These are phyloP conservation scores for Noctua janthina DNA, from an alignment of 2,888 invertebrate genomes.

Conservation along the genomic window DNA sequence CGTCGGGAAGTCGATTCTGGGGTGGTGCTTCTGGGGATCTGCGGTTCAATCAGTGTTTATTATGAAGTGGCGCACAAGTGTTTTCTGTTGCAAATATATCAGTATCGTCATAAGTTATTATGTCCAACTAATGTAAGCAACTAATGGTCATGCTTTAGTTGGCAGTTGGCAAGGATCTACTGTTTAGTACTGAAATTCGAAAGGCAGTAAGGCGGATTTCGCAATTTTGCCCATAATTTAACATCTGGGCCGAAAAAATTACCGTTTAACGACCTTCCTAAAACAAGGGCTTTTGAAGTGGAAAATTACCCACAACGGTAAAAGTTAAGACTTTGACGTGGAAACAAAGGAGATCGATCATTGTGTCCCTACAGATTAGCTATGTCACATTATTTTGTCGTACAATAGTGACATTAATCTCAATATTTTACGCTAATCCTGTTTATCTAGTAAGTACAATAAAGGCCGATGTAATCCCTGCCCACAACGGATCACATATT, in stretches of 20 bases:
- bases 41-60: conserved; percentile 27
- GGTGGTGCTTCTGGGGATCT: conserved; percentile 89
- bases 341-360: conserved; percentile 12
- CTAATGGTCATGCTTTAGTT: neutral
- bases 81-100: neutral
- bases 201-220: neutral
- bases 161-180: neutral
- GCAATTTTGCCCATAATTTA: neutral
- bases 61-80: neutral
- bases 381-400: conserved; percentile 9
- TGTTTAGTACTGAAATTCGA: neutral
- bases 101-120: neutral
- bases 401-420: conserved; percentile 28
- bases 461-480: conserved; percentile 42
- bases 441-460: conserved; percentile 41
- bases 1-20: conserved; percentile 87
- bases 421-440: conserved; percentile 41
- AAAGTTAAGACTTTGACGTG: neutral
- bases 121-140: too few species aligned
- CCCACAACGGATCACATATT: conserved; percentile 19
- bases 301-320: neutral
- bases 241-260: neutral
- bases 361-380: conserved; percentile 5
- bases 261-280: neutral
- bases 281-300: neutral